Evolutionary conservation across 2,888 invertebrate genomes (phyloP).

Genomic region (Ormyrus labotus): DNA sequence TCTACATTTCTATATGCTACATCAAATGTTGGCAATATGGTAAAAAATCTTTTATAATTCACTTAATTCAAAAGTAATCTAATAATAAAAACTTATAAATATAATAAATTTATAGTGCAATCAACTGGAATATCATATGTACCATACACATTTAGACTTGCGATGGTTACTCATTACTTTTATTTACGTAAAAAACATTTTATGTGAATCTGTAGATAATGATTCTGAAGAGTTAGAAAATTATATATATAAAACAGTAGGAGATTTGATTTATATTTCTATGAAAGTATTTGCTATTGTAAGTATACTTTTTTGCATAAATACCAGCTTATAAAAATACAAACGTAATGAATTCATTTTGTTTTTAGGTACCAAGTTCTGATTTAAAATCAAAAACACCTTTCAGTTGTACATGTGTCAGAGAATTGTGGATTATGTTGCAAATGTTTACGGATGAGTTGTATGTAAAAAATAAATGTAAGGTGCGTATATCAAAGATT

Average conservation of each 20-base stretch:
- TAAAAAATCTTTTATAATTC: slow-evolving; percentile 58
- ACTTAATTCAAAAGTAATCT: not conserved
- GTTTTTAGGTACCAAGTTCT: slow-evolving; percentile 69
- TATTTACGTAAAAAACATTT: slow-evolving; percentile 62
- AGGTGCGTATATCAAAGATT: slow-evolving; percentile 59
- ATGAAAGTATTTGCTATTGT: slow-evolving; percentile 74
- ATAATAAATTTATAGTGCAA: slow-evolving; percentile 69
- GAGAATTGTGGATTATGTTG: slow-evolving; percentile 79
- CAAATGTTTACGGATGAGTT: slow-evolving; percentile 75
- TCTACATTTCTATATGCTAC: slow-evolving; percentile 73
- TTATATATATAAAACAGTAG: slow-evolving; percentile 64
- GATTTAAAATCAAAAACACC: slow-evolving; percentile 77
- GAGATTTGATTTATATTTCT: slow-evolving; percentile 72
- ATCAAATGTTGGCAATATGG: slow-evolving; percentile 74
- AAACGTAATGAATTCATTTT: slow-evolving; percentile 45
- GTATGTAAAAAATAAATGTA: slow-evolving; percentile 63
- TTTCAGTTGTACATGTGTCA: slow-evolving; percentile 79
- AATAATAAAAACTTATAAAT: slow-evolving; percentile 20
- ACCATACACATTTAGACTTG: slow-evolving; percentile 77
- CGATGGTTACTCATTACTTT: slow-evolving; percentile 75
- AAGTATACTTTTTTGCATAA: slow-evolving; percentile 51
- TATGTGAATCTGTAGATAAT: slow-evolving; percentile 61
- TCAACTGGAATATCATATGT: slow-evolving; percentile 76
- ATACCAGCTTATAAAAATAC: not conserved
- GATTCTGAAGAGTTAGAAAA: slow-evolving; percentile 64